Conservation (phyloP, 2,797 vertebrate species). For the Acridotheres tristis region DNA sequence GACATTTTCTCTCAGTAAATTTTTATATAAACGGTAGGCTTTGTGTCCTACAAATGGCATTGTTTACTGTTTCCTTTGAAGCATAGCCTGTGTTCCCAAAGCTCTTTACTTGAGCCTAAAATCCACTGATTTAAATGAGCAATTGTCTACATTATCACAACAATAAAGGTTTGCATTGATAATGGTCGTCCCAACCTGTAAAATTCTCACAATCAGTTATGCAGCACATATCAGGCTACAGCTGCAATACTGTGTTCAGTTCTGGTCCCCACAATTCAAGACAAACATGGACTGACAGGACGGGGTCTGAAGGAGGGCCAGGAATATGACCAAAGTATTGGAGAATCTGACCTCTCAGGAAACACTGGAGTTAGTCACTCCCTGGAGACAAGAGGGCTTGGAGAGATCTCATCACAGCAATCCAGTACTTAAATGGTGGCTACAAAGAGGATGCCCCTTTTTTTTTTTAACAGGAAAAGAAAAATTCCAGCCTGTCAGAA, state of each 20-base stretch:
- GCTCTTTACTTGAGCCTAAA: background rate
- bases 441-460: background rate
- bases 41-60: background rate
- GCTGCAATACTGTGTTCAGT: background rate
- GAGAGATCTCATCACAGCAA: background rate
- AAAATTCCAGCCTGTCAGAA: background rate
- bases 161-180: background rate
- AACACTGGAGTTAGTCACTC: background rate
- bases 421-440: background rate
- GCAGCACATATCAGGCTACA: accelerated
- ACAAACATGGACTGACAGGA: accelerated
- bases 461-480: background rate
- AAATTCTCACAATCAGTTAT: background rate
- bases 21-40: background rate
- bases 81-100: background rate
- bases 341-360: background rate
- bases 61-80: background rate
- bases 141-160: background rate
- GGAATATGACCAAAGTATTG: background rate
- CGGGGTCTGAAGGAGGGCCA: background rate
- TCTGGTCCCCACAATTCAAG: background rate
- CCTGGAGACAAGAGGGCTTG: background rate
- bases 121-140: background rate
- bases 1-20: background rate
- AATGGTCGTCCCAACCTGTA: background rate